Evolutionary conservation across 2,888 invertebrate genomes (phyloP).

Genomic region (Parnassius apollo): DNA sequence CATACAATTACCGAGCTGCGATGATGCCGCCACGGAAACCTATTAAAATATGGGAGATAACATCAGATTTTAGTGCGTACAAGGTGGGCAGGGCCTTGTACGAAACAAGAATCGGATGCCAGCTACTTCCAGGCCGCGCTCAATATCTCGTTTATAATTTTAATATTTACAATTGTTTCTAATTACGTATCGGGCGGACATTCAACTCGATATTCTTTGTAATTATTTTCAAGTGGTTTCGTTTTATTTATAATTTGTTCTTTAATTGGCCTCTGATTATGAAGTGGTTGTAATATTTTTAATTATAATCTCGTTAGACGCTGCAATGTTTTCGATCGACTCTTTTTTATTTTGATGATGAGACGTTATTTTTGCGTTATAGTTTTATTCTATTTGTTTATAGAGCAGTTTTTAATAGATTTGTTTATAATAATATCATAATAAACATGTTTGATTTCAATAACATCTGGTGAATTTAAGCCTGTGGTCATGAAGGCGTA

Average conservation of each 20-base stretch:
- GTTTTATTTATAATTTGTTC: constrained; percentile 71
- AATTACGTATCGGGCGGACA: constrained; percentile 74
- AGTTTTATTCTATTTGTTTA: constrained; percentile 1
- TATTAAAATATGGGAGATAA: constrained; percentile 79
- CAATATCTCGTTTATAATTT: constrained; percentile 58
- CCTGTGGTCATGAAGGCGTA: too few relatives aligned
- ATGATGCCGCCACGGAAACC: constrained; percentile 76
- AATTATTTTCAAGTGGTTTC: constrained; percentile 60
- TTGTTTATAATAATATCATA: too few relatives aligned
- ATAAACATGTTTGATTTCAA: too few relatives aligned
- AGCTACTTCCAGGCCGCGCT: constrained; percentile 61
- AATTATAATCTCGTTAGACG: constrained; percentile 41
- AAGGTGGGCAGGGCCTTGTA: constrained; percentile 65
- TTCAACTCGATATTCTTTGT: constrained; percentile 73
- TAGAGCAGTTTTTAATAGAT: too few relatives aligned
- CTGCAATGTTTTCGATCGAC: constrained; percentile 31
- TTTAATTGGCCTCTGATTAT: constrained; percentile 73
- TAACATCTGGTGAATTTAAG: too few relatives aligned
- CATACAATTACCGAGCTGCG: constrained; percentile 69
- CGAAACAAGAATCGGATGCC: constrained; percentile 66
- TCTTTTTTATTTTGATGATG: constrained; percentile 32
- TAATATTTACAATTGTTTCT: constrained; percentile 76
- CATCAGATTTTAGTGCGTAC: constrained; percentile 74
- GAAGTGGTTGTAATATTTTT: constrained; percentile 47
- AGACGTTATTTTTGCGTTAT: constrained; percentile 29